Evolutionary conservation across 2,797 vertebrate genomes (phyloP).

Genomic region (Pempheris klunzingeri): DNA sequence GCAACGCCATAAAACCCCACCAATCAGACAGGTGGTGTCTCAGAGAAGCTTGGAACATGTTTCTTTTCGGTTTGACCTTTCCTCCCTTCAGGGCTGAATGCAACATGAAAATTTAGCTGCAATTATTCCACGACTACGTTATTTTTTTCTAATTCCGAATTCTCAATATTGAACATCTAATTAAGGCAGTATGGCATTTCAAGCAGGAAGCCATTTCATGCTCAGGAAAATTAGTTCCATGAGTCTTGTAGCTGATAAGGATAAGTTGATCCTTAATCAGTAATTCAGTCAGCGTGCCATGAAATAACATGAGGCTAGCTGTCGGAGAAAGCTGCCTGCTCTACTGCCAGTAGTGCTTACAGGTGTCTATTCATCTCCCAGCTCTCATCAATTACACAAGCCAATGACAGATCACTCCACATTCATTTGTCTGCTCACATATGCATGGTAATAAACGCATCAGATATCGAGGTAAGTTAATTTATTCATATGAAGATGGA

Average conservation of each 20-base stretch:
- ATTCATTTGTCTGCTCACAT: constrained; percentile 76
- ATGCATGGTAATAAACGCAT: constrained; percentile 78
- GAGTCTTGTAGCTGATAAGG: constrained; percentile 47
- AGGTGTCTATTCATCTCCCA: constrained; percentile 76
- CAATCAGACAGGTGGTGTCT: constrained; percentile 36
- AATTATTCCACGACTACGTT: constrained; percentile 23
- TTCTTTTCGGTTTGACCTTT: constrained; percentile 61
- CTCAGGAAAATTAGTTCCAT: constrained; percentile 37
- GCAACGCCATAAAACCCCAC: constrained; percentile 46
- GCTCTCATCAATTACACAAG: constrained; percentile 80
- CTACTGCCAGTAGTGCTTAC: constrained; percentile 64
- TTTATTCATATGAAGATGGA: constrained; percentile 84
- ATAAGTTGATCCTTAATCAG: constrained; percentile 67
- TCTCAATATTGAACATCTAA: constrained; percentile 15
- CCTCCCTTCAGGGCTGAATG: constrained; percentile 12
- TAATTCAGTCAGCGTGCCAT: constrained; percentile 70
- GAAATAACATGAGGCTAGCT: constrained; percentile 69
- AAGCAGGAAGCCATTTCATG: constrained; percentile 19
- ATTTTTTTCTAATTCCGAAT: constrained; percentile 2
- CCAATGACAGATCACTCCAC: constrained; percentile 75
- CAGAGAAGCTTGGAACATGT: constrained; percentile 34
- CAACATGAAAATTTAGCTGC: constrained; percentile 14
- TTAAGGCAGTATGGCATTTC: neutral
- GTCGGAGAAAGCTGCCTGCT: constrained; percentile 71
- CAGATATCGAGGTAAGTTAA: constrained; percentile 82